Conservation (phyloP, 1,140 invertebrate species). For the Batillaria attramentaria region DNA sequence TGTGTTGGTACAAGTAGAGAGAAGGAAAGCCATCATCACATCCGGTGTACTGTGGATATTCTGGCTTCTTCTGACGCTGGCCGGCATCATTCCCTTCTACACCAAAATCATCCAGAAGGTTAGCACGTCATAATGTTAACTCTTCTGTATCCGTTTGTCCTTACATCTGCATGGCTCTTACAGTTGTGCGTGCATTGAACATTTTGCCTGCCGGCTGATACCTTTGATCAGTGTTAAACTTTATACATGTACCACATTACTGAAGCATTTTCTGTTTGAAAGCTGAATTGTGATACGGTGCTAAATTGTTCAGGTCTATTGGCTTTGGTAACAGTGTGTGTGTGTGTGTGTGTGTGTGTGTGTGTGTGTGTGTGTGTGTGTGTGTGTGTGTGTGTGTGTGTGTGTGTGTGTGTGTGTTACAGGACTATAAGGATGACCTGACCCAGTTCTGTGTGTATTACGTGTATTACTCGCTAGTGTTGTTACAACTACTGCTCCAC, state of each 20-base stretch:
- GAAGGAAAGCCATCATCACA: constrained; percentile 49
- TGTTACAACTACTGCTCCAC: constrained; percentile 53
- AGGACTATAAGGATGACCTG: constrained; percentile 50
- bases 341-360: background rate
- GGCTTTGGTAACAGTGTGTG: too few relatives aligned
- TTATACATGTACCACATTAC: too few relatives aligned
- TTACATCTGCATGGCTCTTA: too few relatives aligned
- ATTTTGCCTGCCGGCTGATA: too few relatives aligned
- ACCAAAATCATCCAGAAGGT: constrained; percentile 57
- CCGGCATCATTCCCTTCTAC: constrained; percentile 57
- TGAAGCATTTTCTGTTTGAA: too few relatives aligned
- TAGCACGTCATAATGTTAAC: too few relatives aligned
- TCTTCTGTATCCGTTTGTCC: too few relatives aligned
- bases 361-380: constrained; percentile 25
- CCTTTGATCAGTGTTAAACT: too few relatives aligned
- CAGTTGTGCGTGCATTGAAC: too few relatives aligned
- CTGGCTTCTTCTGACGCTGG: constrained; percentile 43
- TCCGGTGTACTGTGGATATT: constrained; percentile 57
- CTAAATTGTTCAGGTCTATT: too few relatives aligned
- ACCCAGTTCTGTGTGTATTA: constrained; percentile 54
- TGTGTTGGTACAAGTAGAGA: constrained; percentile 52
- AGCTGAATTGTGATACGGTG: too few relatives aligned
- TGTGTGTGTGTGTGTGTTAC: constrained; percentile 8
- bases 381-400: constrained; percentile 13
- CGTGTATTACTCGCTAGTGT: constrained; percentile 49